Evolutionary conservation across 2,888 invertebrate genomes (phyloP), one percentile per base, ranked within the genome.

Genomic region (Zhengitettix transpicula): DNA sequence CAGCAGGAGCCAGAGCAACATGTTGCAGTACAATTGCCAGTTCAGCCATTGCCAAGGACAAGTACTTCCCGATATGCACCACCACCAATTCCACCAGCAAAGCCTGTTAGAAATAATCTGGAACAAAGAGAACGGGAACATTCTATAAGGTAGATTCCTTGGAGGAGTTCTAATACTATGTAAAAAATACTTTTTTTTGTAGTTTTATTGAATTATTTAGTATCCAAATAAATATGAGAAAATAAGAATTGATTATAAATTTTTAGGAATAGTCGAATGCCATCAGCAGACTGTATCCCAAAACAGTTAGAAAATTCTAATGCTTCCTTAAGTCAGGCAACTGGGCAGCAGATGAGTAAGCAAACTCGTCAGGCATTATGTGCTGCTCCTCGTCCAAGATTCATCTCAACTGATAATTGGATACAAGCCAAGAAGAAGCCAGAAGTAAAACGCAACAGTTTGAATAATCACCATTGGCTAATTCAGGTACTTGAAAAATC

Each of bases 381-480:
- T 69, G 88, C 89, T 41, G 86, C 85, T 17, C 89, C 90, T 3
- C 83, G 86, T 61, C 82, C 85, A 17, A 82, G 87, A 68, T 80
- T 87, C 69, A 83, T 87, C 63, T 80, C 82, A 42, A 81, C 77
- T 64, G 77, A 82, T 58, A 84, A 85, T 62, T 87, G 89, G 83
- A 79, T 87, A 67, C 85, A 83, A 68, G 77, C 82, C 55, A 79
- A 84, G 67, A 77, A 81, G 60, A 77, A 78, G 61, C 84, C 81
- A 58, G 76, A 78, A 61, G 83, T 80, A 64, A 69, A 73, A 55
- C 78, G 69, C 67, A 73, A 77, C 17, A 78, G 78, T 66, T 83
- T 81, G 67, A 84, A 83, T 69, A 85, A 86, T 68, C 89, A 92
- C 67, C 93, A 95, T 71, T 94, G 94, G 94, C 78, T 95, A n/a